Conservation (phyloP, 2,113 vertebrate species). For the Callospermophilus lateralis region DNA sequence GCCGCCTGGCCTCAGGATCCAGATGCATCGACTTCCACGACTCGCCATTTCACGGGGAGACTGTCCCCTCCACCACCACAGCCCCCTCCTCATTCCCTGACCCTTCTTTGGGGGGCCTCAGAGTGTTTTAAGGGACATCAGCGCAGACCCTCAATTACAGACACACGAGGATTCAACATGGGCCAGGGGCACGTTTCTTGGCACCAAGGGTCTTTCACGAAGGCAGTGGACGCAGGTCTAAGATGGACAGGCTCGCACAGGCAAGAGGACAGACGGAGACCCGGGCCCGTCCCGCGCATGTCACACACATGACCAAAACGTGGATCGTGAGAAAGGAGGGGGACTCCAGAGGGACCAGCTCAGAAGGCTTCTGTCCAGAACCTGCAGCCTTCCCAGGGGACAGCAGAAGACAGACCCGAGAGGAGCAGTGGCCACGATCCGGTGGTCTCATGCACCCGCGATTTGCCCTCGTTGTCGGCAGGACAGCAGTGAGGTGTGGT, state of each 20-base stretch:
- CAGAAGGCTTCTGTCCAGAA: neutral
- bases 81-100: neutral
- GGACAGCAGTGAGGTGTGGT: neutral
- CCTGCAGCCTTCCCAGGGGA: constrained; percentile 25
- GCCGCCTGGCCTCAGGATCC: neutral
- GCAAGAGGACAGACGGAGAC: constrained; percentile 7
- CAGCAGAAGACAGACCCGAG: constrained; percentile 35
- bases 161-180: accelerated
- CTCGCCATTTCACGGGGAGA: neutral
- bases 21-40: neutral
- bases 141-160: neutral
- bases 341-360: constrained; percentile 57
- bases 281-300: neutral
- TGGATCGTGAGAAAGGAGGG: neutral
- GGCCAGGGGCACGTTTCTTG: neutral
- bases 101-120: neutral
- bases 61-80: neutral
- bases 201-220: neutral
- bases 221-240: neutral
- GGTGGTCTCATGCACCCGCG: constrained; percentile 80
- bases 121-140: neutral
- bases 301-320: neutral
- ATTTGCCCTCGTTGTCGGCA: constrained; percentile 39
- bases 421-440: neutral
- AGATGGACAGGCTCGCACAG: neutral